phyloP scores from a whole-genome alignment of 2,797 vertebrate genomes.

The Pangasius larnaudii region DNA sequence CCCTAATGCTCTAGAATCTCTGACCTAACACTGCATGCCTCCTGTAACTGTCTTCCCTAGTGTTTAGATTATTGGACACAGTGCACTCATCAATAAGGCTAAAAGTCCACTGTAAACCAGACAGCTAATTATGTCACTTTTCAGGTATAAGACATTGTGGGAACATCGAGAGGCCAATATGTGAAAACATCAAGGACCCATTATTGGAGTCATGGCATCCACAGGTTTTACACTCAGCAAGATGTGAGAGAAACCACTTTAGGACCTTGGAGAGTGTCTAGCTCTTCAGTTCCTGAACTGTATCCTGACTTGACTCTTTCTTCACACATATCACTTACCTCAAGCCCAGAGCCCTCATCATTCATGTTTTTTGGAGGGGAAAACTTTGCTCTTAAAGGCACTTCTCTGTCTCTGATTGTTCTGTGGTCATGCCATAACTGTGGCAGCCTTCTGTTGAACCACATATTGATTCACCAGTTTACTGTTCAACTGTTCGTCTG shows the following conservation, averaged over 20 bases:
- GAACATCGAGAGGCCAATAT: conserved; percentile 1
- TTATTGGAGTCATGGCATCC: background rate
- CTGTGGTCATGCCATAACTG: background rate
- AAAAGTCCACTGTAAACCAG: background rate
- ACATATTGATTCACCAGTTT: background rate
- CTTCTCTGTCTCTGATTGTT: background rate
- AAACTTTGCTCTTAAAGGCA: background rate
- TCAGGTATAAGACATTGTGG: background rate
- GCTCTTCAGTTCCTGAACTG: background rate
- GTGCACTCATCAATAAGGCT: background rate
- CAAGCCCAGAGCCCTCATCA: background rate
- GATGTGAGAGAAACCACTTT: background rate
- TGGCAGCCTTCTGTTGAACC: background rate
- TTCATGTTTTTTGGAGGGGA: background rate
- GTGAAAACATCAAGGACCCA: conserved; percentile 12
- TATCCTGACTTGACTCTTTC: background rate
- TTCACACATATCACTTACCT: background rate
- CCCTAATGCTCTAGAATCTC: background rate
- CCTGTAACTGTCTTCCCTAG: background rate
- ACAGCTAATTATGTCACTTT: conserved; percentile 2
- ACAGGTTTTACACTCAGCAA: conserved; percentile 8
- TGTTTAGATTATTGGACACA: background rate
- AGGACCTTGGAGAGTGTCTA: background rate
- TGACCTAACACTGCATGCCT: background rate
- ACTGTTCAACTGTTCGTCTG: conserved; percentile 6